Percentiles rank a stretch among this genome's conserved stretches.
phyloP scores from a whole-genome alignment of 2,113 vertebrate genomes.

The Vidua chalybeata region DNA sequence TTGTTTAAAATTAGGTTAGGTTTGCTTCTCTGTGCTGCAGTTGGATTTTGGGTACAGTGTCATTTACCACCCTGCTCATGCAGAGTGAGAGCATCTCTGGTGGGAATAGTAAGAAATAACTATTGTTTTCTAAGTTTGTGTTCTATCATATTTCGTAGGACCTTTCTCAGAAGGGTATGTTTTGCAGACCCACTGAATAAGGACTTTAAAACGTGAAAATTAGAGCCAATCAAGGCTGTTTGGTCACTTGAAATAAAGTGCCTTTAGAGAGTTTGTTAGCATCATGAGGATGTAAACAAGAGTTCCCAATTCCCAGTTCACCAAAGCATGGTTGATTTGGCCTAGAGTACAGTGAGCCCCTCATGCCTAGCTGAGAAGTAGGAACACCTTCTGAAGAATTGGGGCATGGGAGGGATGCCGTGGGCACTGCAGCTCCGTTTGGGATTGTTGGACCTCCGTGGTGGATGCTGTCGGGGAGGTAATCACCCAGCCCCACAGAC shows the following conservation, averaged over 20 bases:
- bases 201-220: background rate
- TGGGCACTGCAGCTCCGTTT: fast-evolving
- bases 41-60: background rate
- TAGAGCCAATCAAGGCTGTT: background rate
- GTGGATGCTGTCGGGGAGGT: fast-evolving
- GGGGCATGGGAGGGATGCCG: background rate
- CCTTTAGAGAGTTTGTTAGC: background rate
- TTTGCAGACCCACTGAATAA: background rate
- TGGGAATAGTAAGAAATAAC: background rate
- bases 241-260: background rate
- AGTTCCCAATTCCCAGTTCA: background rate
- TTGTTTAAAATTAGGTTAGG: slow-evolving; percentile 13
- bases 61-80: background rate
- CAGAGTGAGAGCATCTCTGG: background rate
- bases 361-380: fast-evolving
- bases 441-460: background rate
- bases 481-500: background rate
- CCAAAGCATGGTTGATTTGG: fast-evolving
- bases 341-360: background rate
- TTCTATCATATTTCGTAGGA: background rate
- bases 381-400: background rate
- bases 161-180: background rate
- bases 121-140: background rate
- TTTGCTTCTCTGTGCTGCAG: background rate
- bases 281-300: background rate